A percentile compares a stretch with the other conserved stretches of the same genome.
Evolutionary conservation across 1,140 invertebrate species (phyloP).

Genomic region (Drosophila melanogaster): Release_6_plus_ISO1_MT NT_033777.3:20457001-20457500

Average conservation of each 20-base stretch:
- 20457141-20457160: not conserved
- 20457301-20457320: constrained; percentile 20
- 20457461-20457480: constrained; percentile 47
- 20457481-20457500: constrained; percentile 36
- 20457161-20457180: not conserved
- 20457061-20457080: constrained; percentile 72
- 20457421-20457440: constrained; percentile 51
- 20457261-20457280: constrained; percentile 57
- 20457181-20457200: constrained; percentile 14
- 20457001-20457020: constrained; percentile 19
- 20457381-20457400: constrained; percentile 45
- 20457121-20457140: not conserved
- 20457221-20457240: constrained; percentile 79
- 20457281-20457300: constrained; percentile 15
- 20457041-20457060: constrained; percentile 78
- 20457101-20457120: constrained; percentile 1
- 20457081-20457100: constrained; percentile 71
- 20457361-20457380: constrained; percentile 1
- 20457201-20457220: constrained; percentile 51
- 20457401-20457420: constrained; percentile 40
- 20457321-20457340: constrained; percentile 37
- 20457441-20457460: constrained; percentile 56
- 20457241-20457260: constrained; percentile 74
- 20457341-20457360: not conserved
- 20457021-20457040: constrained; percentile 43